Conservation (phyloP, 1,140 invertebrate species). For the Pseudomyrmex cubaensis region DNA sequence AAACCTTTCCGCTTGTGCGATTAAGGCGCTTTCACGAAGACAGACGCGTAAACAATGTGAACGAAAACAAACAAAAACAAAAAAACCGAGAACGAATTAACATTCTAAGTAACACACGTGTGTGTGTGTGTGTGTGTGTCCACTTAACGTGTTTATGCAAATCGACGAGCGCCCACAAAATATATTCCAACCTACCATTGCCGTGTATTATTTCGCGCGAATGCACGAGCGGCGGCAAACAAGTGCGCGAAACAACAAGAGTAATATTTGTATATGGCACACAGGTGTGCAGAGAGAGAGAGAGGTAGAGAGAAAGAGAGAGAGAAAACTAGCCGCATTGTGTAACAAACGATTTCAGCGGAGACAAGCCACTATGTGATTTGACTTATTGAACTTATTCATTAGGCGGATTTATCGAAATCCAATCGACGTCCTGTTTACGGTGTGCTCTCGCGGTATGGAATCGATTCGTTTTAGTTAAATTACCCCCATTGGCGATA, state of each 20-base stretch:
- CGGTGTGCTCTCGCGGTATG: slow-evolving; percentile 24
- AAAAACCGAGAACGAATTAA: background rate
- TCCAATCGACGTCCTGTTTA: slow-evolving; percentile 67
- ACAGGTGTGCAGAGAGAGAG: slow-evolving; percentile 11
- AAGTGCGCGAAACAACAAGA: slow-evolving; percentile 34
- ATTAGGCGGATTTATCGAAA: slow-evolving; percentile 67
- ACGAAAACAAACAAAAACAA: background rate
- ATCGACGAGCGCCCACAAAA: slow-evolving; percentile 37
- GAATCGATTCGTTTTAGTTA: slow-evolving; percentile 68
- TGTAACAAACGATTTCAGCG: slow-evolving; percentile 64
- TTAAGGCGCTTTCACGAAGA: slow-evolving; percentile 15
- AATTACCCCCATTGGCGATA: slow-evolving; percentile 67
- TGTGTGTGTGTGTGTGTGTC: too few species aligned
- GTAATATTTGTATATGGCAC: slow-evolving; percentile 59
- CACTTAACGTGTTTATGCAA: slow-evolving; percentile 17
- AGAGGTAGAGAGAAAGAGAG: too few species aligned
- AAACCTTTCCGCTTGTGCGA: background rate
- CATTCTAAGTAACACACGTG: too few species aligned
- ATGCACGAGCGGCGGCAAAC: slow-evolving; percentile 16
- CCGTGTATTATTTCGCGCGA: slow-evolving; percentile 46
- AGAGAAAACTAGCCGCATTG: slow-evolving; percentile 14
- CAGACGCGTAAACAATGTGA: slow-evolving; percentile 5
- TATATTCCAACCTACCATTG: slow-evolving; percentile 10
- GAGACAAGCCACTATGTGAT: background rate
- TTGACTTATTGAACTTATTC: slow-evolving; percentile 73